Conservation (phyloP, 2,797 vertebrate genomes). For the Squalus acanthias region DNA sequence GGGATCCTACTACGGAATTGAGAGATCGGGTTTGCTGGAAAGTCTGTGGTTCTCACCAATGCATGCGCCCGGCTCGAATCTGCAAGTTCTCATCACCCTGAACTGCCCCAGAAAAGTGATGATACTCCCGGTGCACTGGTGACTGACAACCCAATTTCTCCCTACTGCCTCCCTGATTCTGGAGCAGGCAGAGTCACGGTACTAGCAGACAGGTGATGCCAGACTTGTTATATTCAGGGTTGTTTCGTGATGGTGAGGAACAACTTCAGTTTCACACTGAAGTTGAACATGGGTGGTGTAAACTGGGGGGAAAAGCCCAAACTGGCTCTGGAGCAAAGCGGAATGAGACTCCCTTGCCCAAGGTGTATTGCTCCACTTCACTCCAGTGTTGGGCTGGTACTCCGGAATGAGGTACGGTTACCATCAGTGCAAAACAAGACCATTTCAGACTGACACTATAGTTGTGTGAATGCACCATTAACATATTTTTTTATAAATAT, state of each 20-base stretch:
- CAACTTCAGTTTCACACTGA: background rate
- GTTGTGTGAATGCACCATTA: background rate
- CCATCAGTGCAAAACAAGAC: background rate
- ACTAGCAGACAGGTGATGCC: background rate
- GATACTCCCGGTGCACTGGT: background rate
- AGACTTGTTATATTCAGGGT: background rate
- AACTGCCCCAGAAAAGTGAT: background rate
- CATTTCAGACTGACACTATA: background rate
- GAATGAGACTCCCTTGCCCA: background rate
- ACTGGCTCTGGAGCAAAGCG: background rate
- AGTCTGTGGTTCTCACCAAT: background rate
- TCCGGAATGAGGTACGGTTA: background rate
- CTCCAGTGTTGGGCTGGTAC: background rate
- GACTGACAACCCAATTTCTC: background rate
- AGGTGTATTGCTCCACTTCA: background rate
- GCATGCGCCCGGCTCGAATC: background rate
- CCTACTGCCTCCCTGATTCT: background rate
- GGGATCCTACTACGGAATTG: background rate
- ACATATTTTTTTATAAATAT: background rate
- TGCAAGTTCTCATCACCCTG: background rate
- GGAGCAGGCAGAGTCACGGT: background rate
- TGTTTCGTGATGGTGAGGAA: background rate
- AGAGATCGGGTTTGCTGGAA: background rate
- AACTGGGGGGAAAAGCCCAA: background rate
- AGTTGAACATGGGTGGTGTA: background rate